Percentiles rank a stretch among this genome's conserved stretches.
Conservation (phyloP, 2,888 invertebrate species). For the Ellobium chinense region DNA sequence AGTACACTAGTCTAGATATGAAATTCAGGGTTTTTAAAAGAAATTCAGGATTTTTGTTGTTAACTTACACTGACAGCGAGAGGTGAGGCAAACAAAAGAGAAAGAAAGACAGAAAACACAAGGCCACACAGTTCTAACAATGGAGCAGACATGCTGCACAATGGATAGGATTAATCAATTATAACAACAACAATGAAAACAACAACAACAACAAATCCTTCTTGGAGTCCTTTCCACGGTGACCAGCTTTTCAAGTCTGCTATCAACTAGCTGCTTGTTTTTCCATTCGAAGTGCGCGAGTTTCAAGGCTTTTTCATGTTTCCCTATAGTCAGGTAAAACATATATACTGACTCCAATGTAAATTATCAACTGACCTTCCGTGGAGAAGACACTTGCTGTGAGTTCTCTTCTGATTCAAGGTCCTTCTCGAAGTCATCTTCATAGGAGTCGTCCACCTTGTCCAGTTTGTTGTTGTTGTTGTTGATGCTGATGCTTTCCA, state of each 20-base stretch:
- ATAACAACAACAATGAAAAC: too few relatives aligned
- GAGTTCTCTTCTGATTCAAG: constrained; percentile 51
- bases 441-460: constrained; percentile 46
- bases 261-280: too few relatives aligned
- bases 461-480: constrained; percentile 11
- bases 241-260: too few relatives aligned
- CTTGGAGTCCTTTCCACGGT: not conserved
- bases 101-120: not conserved
- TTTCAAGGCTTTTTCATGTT: too few relatives aligned
- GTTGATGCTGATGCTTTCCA: constrained; percentile 25
- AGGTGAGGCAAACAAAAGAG: not conserved
- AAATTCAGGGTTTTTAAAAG: too few relatives aligned
- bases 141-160: not conserved
- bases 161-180: too few relatives aligned
- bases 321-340: too few relatives aligned
- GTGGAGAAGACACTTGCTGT: not conserved
- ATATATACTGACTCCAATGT: too few relatives aligned
- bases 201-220: constrained; percentile 18
- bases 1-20: too few relatives aligned
- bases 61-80: not conserved
- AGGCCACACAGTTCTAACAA: not conserved
- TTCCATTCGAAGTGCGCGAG: too few relatives aligned
- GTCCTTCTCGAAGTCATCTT: constrained; percentile 67
- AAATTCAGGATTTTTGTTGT: not conserved
- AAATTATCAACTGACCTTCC: not conserved